A percentile compares a stretch with the other conserved stretches of the same genome.
These are phyloP conservation scores for Listronotus oregonensis DNA, from an alignment of 1,140 invertebrate genomes.

Conservation along the genomic window DNA sequence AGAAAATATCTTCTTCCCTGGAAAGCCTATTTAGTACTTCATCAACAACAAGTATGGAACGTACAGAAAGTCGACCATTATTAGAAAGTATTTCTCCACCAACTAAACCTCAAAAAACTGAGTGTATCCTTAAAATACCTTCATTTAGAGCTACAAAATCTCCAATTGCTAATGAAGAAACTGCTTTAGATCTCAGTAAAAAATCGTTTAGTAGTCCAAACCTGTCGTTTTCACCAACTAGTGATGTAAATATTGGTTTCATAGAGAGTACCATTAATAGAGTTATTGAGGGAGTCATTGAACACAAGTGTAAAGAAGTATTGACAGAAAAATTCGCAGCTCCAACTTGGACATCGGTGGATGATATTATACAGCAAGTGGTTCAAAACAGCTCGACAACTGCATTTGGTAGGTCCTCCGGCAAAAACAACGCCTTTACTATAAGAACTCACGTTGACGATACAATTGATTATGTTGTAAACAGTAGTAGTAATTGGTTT, in stretches of 20 bases:
- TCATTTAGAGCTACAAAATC: slow-evolving; percentile 27
- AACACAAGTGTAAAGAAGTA: slow-evolving; percentile 17
- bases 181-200: slow-evolving; percentile 40
- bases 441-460: slow-evolving; percentile 37
- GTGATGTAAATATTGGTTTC: neutral
- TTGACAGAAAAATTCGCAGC: slow-evolving; percentile 3
- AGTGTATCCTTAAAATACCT: slow-evolving; percentile 41
- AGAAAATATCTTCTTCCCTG: slow-evolving; percentile 24
- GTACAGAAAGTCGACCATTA: neutral
- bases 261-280: slow-evolving; percentile 16
- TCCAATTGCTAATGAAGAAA: slow-evolving; percentile 21
- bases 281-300: slow-evolving; percentile 27
- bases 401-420: neutral
- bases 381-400: slow-evolving; percentile 3
- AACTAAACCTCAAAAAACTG: slow-evolving; percentile 20
- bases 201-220: slow-evolving; percentile 29
- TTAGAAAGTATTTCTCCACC: slow-evolving; percentile 3
- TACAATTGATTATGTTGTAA: slow-evolving; percentile 41
- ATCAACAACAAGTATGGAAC: slow-evolving; percentile 19
- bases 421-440: slow-evolving; percentile 1
- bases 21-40: slow-evolving; percentile 26
- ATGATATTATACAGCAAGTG: slow-evolving; percentile 39
- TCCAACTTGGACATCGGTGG: slow-evolving; percentile 28
- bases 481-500: slow-evolving; percentile 23
- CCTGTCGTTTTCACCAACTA: neutral